Evolutionary conservation across 92 coral and sea anemone genomes (phyloP), one percentile per base, ranked within the genome.

Genomic region (Plumapathes pennacea): DNA sequence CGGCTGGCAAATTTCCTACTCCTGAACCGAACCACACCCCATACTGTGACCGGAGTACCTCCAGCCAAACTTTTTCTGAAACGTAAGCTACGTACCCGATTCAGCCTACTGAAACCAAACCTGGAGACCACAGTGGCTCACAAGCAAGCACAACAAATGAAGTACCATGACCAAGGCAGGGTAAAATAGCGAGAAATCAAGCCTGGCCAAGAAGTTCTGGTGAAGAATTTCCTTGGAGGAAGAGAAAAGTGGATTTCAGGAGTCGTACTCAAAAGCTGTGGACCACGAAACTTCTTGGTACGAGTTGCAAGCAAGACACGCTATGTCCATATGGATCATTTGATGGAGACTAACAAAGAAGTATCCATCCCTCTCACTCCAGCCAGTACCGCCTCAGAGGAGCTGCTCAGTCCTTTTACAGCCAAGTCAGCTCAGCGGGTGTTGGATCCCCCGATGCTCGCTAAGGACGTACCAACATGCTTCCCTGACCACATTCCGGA

Each of bases 321-420:
- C 19, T 49, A 77, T 68, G 78, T 57, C 1, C 89, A 76, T 61
- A 54, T 77, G 34, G 72, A 82, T 54, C 85, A 77, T 40, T 46
- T 63, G 38, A 50, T 67, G 21, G 36, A 28, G 50, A 19, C 62
- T 5, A 19, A 60, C 12, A 54, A 63, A 33, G 10, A 63, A 19
- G 48, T 32, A 18, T 25, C 37, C 0, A 9, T 34, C 42, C 42
- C 25, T 1, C 49, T 23, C 0, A 50, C 21, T 0, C 36, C 9
- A 26, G 25, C 4, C 25, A 57, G 37, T 34, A n/a, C 40, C 8
- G 40, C 40, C 8, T n/a, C n/a, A n/a, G 40, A 34, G 40, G 40
- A 34, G n/a, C 40, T 34, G 40, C 40, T n/a, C n/a, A n/a, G n/a
- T n/a, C n/a, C n/a, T n/a, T n/a, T n/a, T n/a, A n/a, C n/a, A n/a